Base-by-base conservation (phyloP, 2,113 vertebrate genomes). In the Peromyscus polionotus region DNA sequence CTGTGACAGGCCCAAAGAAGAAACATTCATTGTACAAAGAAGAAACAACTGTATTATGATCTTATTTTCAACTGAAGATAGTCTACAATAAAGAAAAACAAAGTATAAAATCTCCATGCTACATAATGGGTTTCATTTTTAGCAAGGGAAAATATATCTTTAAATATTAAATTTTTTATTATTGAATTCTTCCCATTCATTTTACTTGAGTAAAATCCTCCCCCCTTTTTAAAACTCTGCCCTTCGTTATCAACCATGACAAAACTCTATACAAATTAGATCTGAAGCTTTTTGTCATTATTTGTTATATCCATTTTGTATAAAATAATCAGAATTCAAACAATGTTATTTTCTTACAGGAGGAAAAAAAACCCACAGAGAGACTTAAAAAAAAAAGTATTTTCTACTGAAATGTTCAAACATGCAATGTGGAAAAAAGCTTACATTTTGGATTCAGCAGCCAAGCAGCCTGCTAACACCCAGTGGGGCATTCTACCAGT, bases 401-500 rank as follows among this genome's bases (percentile, higher is more conserved):
- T 67, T 93, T 28, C 73, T 93, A 68, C 68, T 95, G 95, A 83
- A 81, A 90, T 95, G 36, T 86, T 96, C 65, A 94, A 92, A 94
- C 48, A 88, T 4, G 10, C 39, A 90, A 84, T n/a, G 89, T 77
- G 86, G 67, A 93, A 79, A 51, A 73, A 77, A 59, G 90, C 85
- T 97, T 97, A 95, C 51, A 76, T 76, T 90, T 63, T 93, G 28
- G 51, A 68, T 26, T 97, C 48, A 97, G 92, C 39, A 93, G 84
- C 42, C 95, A 96, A 94, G 22, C 6, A 88, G 59, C 70, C 61
- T 68, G 26, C 39, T 94, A 94, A 97, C 97, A 73, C 83, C 96
- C 96, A 86, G 89, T 89, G 72, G 93, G 97, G 91, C 96, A 80
- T 95, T 98, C 90, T 95, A 96, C 90, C 73, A 97, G 95, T 83